Conservation (phyloP, 2,113 vertebrate species). For the Zosterops borbonicus region DNA sequence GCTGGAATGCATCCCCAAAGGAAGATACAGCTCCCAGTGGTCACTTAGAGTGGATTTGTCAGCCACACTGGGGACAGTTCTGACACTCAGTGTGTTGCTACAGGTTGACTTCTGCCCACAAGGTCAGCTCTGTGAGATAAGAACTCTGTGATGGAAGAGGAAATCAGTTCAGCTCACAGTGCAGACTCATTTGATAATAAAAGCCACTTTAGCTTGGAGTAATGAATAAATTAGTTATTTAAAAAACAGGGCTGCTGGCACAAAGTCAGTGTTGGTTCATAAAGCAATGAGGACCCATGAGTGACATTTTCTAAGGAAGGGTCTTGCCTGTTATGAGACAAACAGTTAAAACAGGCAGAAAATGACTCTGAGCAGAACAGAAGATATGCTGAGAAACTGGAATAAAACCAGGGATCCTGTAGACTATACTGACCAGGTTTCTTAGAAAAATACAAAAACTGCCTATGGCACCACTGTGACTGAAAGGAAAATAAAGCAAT, state of each 20-base stretch:
- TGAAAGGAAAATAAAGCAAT: background rate
- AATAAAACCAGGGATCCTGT: background rate
- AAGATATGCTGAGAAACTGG: background rate
- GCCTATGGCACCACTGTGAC: background rate
- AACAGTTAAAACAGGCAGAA: background rate
- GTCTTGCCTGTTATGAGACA: background rate
- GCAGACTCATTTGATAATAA: background rate
- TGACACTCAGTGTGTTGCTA: background rate
- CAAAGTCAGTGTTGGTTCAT: background rate
- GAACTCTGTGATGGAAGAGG: background rate
- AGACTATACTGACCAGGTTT: background rate
- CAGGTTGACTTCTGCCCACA: background rate
- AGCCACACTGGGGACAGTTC: background rate
- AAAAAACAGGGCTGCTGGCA: background rate
- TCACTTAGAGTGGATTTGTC: background rate
- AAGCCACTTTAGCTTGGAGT: background rate
- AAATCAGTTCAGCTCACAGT: background rate
- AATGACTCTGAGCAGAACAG: background rate
- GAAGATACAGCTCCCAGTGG: background rate
- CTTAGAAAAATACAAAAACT: background rate
- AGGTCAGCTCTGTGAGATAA: background rate
- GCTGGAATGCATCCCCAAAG: background rate
- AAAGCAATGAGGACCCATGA: background rate
- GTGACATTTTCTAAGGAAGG: background rate
- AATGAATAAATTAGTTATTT: background rate